Base-by-base conservation (phyloP, 2,113 vertebrate genomes). In the Oncorhynchus mykiss region DNA sequence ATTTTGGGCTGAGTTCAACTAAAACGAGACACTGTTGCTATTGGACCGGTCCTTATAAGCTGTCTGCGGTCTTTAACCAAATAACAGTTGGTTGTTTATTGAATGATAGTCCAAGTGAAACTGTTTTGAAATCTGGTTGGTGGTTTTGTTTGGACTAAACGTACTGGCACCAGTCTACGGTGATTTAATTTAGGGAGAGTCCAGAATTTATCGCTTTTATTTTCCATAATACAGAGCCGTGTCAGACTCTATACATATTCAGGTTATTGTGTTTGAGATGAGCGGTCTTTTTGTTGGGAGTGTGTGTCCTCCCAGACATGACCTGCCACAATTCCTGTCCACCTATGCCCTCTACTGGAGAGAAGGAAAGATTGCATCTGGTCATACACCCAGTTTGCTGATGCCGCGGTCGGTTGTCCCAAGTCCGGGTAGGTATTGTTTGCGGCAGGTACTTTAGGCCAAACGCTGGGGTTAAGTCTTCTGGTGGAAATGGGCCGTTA, bases 21-120 rank as follows among this genome's bases (percentile, higher is more conserved):
- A 70, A 4, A 66, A 73, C 18, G 65, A 49, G 49, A 25, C 60
- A 60, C 29, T 78, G 67, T 73, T 71, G 59, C 14, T 27, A 66
- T 71, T 77, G 67, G 51, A 77, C 12, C 20, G 18, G 68, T 20
- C 49, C 27, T 7, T 8, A 39, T 69, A 69, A n/a, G n/a, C n/a
- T 62, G 59, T 62, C 59, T 62, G 59, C 59, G 9, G 59, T 62
- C 59, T n/a, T 13, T 24, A 62, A 45, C 67, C 65, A 57, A 20
- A 51, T 39, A 11, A 69, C 12, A 25, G n/a, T 45, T 45, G 29
- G 67, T 69, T 70, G 20, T 70, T 49, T 70, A 39, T 70, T 49
- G 49, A 70, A 25, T 25, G n/a, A 70, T 49, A 49, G 49, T 70
- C 68, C 13, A 70, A 70, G 68, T 48, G n/a, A 22, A 70, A 66